Evolutionary conservation across 2,888 invertebrate species (phyloP), one percentile per base, ranked within the genome.

Genomic region (Vanessa cardui): DNA sequence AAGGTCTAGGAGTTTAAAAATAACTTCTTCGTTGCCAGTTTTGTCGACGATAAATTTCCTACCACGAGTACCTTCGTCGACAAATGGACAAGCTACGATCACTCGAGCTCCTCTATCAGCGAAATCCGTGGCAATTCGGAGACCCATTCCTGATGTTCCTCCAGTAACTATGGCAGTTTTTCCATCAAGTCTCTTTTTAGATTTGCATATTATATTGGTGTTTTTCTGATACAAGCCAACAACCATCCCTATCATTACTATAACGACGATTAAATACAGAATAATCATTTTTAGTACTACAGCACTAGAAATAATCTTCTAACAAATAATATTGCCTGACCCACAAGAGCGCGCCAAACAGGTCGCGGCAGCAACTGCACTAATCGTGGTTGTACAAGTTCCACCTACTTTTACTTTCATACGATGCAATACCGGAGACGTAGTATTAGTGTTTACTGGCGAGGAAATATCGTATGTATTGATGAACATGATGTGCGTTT

Each of bases 1-100:
- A 26, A 97, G 85, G 80, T 98, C 96, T 39, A 97, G 86, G 79
- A 96, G 94, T 80, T 95, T 95, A 2, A 96, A 95, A 1, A 95
- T 79, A 0, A 97, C 87, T 70, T 96, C 95, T 31, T 93, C 88
- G 80, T 96, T 97, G 47, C 94, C 94, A 0, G 95, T 95, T 73
- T 94, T 93, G 76, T 94, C 93, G 1, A 94, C 83, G 16, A 97
- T 94, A 76, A 94, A 94, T 73, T 95, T 95, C 94, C 78, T 80
- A 0, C 86, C 91, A 2, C 75, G 70, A 1, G 75, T 72, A 0
- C 91, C 92, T 78, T 92, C 92, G 2, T 85, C 81, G 59, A 84
- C 77, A 64, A 83, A 90, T 2, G 92, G 91, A 58, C 92, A 91
- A 1, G 90, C 90, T 15, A 92, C 81, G 45, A 91, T 88, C 8